phyloP scores from a whole-genome alignment of 2,888 invertebrate genomes.

The Cryptus armator region DNA sequence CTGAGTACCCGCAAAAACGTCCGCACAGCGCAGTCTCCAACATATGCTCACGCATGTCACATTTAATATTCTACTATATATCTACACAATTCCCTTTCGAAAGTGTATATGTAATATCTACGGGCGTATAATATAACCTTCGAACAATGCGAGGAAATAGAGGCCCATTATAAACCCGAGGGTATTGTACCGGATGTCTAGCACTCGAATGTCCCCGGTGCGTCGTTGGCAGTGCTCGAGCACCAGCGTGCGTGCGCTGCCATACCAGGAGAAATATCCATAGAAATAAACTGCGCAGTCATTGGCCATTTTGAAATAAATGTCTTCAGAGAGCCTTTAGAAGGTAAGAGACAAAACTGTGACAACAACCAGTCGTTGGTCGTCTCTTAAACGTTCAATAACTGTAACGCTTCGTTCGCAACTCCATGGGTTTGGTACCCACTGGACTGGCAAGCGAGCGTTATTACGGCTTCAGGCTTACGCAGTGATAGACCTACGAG shows the following conservation, averaged over 20 bases:
- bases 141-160: conserved; percentile 83
- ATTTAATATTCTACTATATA: background rate
- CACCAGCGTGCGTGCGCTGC: conserved; percentile 38
- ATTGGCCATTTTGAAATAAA: conserved; percentile 19
- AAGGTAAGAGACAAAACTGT: background rate
- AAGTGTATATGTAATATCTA: conserved; percentile 27
- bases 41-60: background rate
- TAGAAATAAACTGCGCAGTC: background rate
- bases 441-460: conserved; percentile 52
- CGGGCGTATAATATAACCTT: conserved; percentile 78
- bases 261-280: conserved; percentile 24
- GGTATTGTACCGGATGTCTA: conserved; percentile 84
- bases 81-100: conserved; percentile 31
- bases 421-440: conserved; percentile 12
- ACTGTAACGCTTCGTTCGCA: conserved; percentile 27
- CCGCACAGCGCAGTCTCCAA: background rate
- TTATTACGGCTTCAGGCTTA: conserved; percentile 62
- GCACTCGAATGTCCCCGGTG: conserved; percentile 72
- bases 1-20: conserved; percentile 20
- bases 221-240: conserved; percentile 54
- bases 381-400: background rate
- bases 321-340: background rate
- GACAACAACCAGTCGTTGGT: background rate
- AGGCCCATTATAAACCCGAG: conserved; percentile 81
- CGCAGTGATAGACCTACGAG: background rate